Evolutionary conservation across 2,888 invertebrate genomes (phyloP).

Genomic region (Nymphalis urticae): DNA sequence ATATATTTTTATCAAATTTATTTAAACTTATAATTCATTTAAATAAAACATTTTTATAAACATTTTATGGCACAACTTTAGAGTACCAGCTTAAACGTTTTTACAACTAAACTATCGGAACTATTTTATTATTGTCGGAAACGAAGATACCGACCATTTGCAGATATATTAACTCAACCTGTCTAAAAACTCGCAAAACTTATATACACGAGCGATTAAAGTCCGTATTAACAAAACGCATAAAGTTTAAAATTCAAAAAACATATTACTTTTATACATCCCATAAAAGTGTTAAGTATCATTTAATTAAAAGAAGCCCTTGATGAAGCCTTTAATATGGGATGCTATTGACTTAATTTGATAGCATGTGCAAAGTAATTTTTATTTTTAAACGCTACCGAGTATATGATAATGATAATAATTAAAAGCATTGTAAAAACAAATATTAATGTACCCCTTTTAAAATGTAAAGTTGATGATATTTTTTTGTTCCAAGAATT

Average conservation of each 20-base stretch:
- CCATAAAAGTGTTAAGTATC: constrained; percentile 54
- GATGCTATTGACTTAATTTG: constrained; percentile 49
- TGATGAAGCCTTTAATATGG: constrained; percentile 63
- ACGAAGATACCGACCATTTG: background rate
- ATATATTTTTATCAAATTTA: background rate
- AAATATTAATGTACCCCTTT: no score
- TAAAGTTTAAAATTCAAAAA: constrained; percentile 17
- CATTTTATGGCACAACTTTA: background rate
- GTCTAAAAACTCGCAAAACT: constrained; percentile 15
- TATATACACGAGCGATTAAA: background rate
- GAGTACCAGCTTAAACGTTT: background rate
- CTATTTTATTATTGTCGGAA: background rate
- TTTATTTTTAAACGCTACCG: background rate
- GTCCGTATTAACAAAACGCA: background rate
- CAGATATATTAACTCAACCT: constrained; percentile 14
- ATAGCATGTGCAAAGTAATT: constrained; percentile 9
- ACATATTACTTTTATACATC: constrained; percentile 14
- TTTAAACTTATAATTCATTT: background rate
- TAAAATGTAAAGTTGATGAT: no score
- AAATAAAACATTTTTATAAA: background rate
- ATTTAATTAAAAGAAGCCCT: constrained; percentile 74
- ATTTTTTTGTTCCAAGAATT: no score
- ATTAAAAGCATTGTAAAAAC: background rate
- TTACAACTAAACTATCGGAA: background rate
- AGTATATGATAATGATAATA: background rate